Evolutionary conservation across 2,888 invertebrate genomes (phyloP), one percentile per base, ranked within the genome.

Genomic region (Endotricha flammealis): DNA sequence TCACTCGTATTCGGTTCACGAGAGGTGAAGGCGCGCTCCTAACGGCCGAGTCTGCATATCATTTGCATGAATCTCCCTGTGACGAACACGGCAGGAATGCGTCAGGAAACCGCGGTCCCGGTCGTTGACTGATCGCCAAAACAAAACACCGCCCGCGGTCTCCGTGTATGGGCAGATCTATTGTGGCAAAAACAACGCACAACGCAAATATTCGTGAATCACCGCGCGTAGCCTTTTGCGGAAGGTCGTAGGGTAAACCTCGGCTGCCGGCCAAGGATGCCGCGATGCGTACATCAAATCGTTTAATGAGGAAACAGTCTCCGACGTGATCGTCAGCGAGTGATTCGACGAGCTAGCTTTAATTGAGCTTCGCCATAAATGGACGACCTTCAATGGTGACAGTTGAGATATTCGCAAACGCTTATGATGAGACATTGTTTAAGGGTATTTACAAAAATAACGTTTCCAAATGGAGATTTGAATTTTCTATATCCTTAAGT

Each of bases 121-220:
- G 70, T 68, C 74, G 73, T 73, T 73, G 71, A 75, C 72, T 72
- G 77, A 65, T 64, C 63, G 58, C 57, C 64, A 64, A 66, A 72
- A 65, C 66, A 54, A 47, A 53, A 48, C 42, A 40, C 49, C 62
- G 50, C 64, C 63, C 54, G 59, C 63, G 52, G 48, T 42, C 41
- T 46, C 33, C 57, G 32, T 50, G 54, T 53, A 59, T 46, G 57
- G 57, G 54, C 50, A 53, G 57, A 57, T 67, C 65, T 64, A 74
- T 70, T 66, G 63, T 58, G 44, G 44, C 44, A 59, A 54, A 53
- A 52, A 49, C 53, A 50, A 61, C 60, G 66, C 67, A 62, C 60
- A 51, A 50, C 55, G 54, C 59, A 60, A 68, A 66, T 57, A 65
- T 54, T 61, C 56, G 58, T 80, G 79, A 79, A 53, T 79, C 79